Base-by-base conservation (phyloP, 2,888 invertebrate species). In the Tigriopus californicus region DNA sequence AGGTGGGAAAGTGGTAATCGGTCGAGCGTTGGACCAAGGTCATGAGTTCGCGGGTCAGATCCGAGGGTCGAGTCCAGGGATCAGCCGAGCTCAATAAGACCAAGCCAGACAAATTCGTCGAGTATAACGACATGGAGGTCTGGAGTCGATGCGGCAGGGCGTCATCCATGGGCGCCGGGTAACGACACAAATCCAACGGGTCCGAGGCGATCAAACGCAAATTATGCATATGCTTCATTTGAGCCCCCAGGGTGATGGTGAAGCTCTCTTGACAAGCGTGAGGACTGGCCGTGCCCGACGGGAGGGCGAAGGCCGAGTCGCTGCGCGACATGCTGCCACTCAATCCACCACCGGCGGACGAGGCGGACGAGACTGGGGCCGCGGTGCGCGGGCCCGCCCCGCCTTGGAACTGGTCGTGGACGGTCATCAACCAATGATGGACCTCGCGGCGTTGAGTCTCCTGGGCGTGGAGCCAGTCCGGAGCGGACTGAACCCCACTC, bases 211-310 rank as follows among this genome's bases (percentile, higher is more conserved):
- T 75, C 62, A 98, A 82, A 59, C 97, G 78, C 62, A 97, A 84
- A 72, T 98, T 98, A 72, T 98, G 95, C 78, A 92, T 97, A 68
- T 95, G 94, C 72, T 98, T 98, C 71, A 97, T 79, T 74, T 98
- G 98, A 4, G 94, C 91, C 55, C 97, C 95, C 63, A 95, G 77
- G 75, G 95, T 92, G 68, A 97, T 94, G 20, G 95, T 97, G 71
- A 95, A 97, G 72, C 91, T 92, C 74, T 95, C 95, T 73, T 94
- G 92, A 67, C 89, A 5, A 10, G 10, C n/a, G 18, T 44, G 18
- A 3, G 18, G 46, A 44, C n/a, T n/a, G 18, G 18, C 18, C 46
- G 10, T 5, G n/a, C 4, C 18, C 4, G 5, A 18, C 3, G 46
- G 46, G 46, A 33, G 33, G 4, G 49, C 22, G 22, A 49, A 49